Evolutionary conservation across 2,113 vertebrate species (phyloP), one percentile per base, ranked within the genome.

Genomic region (Himantopus leucocephalus): DNA sequence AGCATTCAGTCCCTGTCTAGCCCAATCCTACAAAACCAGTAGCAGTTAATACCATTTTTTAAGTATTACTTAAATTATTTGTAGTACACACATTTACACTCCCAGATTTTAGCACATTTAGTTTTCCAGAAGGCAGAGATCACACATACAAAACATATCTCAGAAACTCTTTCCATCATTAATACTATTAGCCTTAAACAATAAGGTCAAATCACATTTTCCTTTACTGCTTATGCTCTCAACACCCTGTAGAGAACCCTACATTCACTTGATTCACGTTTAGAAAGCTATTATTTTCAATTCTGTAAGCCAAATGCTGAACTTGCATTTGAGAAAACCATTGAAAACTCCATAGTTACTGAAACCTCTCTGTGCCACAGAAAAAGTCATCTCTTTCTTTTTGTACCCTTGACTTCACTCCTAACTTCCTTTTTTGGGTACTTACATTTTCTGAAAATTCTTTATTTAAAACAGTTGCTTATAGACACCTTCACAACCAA

Each of bases 71-170:
- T 70, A 23, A 52, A 15, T 32, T 55, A 64, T 70, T 72, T 43
- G 4, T 5, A 39, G 4, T 1, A 29, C 2, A 14, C 4, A 29
- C 2, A 8, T 64, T 32, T 26, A n/a, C 2, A 8, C 5, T 34
- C 5, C 32, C 20, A 80, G 39, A 3, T 13, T 23, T 9, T n/a
- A 76, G 8, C 6, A 20, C 4, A 0, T 15, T 60, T 15, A 22
- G 1, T 10, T 68, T 79, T 80, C 15, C 8, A 60, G 53, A 32
- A 64, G 4, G 23, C 27, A 79, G 22, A 68, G 7, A 4, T 43
- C 21, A 58, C 8, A 34, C 3, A 23, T 11, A 20, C 14, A 41
- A 56, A 66, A 30, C 4, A 39, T 22, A 39, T 5, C 9, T 66
- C 75, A 3, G 6, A 71, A 56, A 6, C 19, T 35, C 9, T 35